Evolutionary conservation across 2,888 invertebrate species (phyloP).

Genomic region (Pemphredon lugubris): DNA sequence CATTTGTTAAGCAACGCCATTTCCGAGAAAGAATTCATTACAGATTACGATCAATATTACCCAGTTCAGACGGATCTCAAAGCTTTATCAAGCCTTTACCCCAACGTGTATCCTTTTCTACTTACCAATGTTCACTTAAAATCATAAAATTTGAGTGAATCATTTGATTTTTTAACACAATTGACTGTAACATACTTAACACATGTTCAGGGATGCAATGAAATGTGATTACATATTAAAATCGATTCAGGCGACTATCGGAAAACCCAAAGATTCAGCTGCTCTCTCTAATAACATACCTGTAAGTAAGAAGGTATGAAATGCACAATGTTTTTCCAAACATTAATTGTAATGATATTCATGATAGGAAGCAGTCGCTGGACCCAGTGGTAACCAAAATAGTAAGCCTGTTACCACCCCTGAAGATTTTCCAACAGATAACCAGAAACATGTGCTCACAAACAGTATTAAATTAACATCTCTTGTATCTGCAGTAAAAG

Average conservation of each 20-base stretch:
- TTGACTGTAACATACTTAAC: slow-evolving; percentile 62
- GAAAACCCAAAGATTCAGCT: slow-evolving; percentile 18
- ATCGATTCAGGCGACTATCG: slow-evolving; percentile 51
- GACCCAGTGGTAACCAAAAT: slow-evolving; percentile 56
- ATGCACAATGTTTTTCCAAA: neutral
- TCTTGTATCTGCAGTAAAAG: slow-evolving; percentile 86
- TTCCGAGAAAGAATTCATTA: slow-evolving; percentile 84
- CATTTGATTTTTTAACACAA: slow-evolving; percentile 14
- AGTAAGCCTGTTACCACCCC: too few relatives aligned
- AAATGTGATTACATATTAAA: slow-evolving; percentile 78
- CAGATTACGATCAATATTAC: slow-evolving; percentile 87
- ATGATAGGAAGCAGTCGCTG: slow-evolving; percentile 55
- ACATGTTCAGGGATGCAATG: slow-evolving; percentile 81
- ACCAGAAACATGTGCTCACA: too few relatives aligned
- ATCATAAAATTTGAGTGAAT: slow-evolving; percentile 3
- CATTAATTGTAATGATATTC: slow-evolving; percentile 19
- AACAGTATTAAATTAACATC: slow-evolving; percentile 37
- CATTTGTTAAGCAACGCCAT: slow-evolving; percentile 82
- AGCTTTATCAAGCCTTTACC: slow-evolving; percentile 84
- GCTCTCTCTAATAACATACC: slow-evolving; percentile 8
- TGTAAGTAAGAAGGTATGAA: slow-evolving; percentile 27
- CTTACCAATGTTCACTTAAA: neutral
- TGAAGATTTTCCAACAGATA: too few relatives aligned
- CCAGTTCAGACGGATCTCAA: slow-evolving; percentile 87
- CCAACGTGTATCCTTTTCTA: slow-evolving; percentile 86